Base-by-base conservation (phyloP, 1,140 invertebrate genomes). In the Drosophila parabipectinata region DNA sequence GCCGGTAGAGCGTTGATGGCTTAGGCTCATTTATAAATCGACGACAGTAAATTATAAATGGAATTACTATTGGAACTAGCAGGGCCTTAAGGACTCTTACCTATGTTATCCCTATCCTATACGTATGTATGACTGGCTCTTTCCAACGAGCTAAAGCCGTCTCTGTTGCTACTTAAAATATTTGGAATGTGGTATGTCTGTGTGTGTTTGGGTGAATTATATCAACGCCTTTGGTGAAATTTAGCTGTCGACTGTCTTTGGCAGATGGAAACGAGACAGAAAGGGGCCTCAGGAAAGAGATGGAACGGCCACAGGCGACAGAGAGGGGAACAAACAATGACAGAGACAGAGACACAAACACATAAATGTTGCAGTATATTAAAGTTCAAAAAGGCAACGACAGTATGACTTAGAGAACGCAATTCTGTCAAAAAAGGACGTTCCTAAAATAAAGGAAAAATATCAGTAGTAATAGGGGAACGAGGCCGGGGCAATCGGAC, bases 1-100 rank as follows among this genome's bases (percentile, higher is more conserved):
- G 26, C 30, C 24, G 56, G 26, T 51, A 32, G 34, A 63, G 48
- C 54, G 79, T 66, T 82, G 81, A 87, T 78, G 82, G 77, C 81
- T 77, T 66, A 52, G 73, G 77, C 82, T 85, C 77, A 85, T 87
- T 85, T 85, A 85, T 87, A 87, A 85, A 85, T 87, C 78, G 82
- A 77, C 74, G 78, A 64, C 55, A 82, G 74, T 85, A 87, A 85
- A 85, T 85, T 85, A 85, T 85, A 81, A 85, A 85, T 87, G 81
- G 81, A 58, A 81, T 82, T 87, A 87, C 80, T 68, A 63, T 76
- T 47, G 44, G 53, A 51, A 48, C 21, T 55, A 54, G 18, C 34
- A 63, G 24, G 18, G 50, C 26, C 21, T 15, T 24, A 28, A 4
- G 41, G 50, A 34, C 5, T 37, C 15, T 15, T 30, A 1, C 6